Conservation (phyloP, 2,888 invertebrate species). For the Eupithecia pulchellata region DNA sequence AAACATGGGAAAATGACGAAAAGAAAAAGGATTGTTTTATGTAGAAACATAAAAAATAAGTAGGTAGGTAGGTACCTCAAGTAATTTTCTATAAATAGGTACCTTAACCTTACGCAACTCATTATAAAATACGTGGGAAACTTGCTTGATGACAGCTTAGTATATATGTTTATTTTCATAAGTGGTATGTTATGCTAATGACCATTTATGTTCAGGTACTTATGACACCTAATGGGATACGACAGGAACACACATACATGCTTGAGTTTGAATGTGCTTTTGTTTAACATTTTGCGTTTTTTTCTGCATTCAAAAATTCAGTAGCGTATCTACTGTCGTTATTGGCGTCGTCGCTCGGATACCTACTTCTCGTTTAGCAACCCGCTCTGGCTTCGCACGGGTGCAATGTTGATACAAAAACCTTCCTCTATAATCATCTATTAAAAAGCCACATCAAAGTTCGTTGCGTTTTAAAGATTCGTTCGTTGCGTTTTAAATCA, state of each 20-base stretch:
- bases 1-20: neutral
- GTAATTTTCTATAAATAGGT: neutral
- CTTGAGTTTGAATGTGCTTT: neutral
- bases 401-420: too few relatives aligned
- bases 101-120: neutral
- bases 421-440: too few relatives aligned
- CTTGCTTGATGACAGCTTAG: conserved; percentile 10
- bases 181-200: neutral
- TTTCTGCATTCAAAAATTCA: neutral
- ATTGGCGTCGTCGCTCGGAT: neutral
- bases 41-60: neutral
- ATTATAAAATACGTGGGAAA: conserved; percentile 23
- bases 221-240: neutral
- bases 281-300: neutral
- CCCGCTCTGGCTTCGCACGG: too few relatives aligned
- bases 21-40: neutral
- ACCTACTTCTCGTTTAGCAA: too few relatives aligned
- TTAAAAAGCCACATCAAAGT: too few relatives aligned
- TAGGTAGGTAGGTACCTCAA: neutral
- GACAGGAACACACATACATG: too few relatives aligned
- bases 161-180: neutral
- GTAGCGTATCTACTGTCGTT: too few relatives aligned
- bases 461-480: too few relatives aligned
- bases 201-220: neutral
- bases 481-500: too few relatives aligned